Percentiles rank a stretch among this genome's conserved stretches.
Evolutionary conservation across 2,888 invertebrate genomes (phyloP).

Genomic region (Hoplodrina ambigua): DNA sequence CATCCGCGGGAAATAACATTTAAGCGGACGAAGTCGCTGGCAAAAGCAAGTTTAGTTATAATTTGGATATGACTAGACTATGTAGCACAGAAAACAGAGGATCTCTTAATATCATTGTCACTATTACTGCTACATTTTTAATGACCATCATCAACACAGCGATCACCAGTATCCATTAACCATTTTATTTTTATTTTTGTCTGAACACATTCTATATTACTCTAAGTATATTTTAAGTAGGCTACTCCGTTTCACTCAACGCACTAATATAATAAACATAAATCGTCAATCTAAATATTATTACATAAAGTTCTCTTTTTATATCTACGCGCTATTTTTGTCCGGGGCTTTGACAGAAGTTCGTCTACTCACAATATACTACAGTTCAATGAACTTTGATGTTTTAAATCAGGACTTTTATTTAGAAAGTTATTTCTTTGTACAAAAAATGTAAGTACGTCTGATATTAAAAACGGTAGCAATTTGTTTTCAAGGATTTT

Average conservation of each 20-base stretch:
- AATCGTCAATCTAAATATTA: constrained; percentile 34
- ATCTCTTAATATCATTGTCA: neutral
- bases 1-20: no score
- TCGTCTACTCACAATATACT: constrained; percentile 9
- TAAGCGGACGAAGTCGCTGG: no score
- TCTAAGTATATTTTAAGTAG: no score
- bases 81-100: no score
- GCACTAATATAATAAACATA: constrained; percentile 17
- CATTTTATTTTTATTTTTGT: neutral
- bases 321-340: constrained; percentile 33
- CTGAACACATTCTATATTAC: neutral
- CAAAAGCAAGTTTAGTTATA: no score
- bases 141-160: neutral
- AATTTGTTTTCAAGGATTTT: neutral
- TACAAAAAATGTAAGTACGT: neutral
- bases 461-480: neutral
- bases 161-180: neutral
- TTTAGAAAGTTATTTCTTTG: neutral
- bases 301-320: constrained; percentile 29
- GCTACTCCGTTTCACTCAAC: neutral
- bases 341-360: constrained; percentile 9
- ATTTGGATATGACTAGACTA: no score
- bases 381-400: constrained; percentile 47
- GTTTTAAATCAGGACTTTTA: constrained; percentile 3
- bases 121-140: no score